phyloP scores from a whole-genome alignment of 1,140 invertebrate genomes.

The Bombus confusus region DNA sequence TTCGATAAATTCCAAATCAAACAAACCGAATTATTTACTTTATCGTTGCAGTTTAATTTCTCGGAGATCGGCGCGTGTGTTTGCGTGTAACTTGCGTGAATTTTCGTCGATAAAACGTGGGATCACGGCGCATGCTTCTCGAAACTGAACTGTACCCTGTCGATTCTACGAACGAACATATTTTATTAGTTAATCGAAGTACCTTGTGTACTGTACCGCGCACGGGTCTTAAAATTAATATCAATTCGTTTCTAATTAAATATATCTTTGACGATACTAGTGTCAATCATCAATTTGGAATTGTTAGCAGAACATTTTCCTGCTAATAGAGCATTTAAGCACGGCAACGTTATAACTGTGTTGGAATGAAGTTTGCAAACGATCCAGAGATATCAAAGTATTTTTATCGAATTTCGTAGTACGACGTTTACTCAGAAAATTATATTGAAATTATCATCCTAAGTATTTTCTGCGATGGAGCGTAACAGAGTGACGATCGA shows the following conservation, averaged over 20 bases:
- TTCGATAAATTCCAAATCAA: constrained; percentile 19
- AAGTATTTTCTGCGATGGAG: too few relatives aligned
- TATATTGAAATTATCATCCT: too few relatives aligned
- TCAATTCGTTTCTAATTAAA: not conserved
- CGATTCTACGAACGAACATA: not conserved
- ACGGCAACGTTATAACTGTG: too few relatives aligned
- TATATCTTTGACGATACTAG: not conserved
- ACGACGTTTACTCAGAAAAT: too few relatives aligned
- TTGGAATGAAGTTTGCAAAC: too few relatives aligned
- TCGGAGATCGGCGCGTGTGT: not conserved
- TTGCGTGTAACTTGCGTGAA: constrained; percentile 13
- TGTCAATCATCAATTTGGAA: not conserved
- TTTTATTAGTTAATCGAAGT: not conserved
- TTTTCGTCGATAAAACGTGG: constrained; percentile 36
- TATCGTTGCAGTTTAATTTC: constrained; percentile 29
- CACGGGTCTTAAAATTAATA: not conserved
- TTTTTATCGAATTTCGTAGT: too few relatives aligned
- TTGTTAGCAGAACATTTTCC: not conserved
- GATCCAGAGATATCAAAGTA: too few relatives aligned
- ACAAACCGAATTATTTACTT: constrained; percentile 2
- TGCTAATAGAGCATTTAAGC: too few relatives aligned
- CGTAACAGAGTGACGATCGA: too few relatives aligned
- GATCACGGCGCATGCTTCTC: constrained; percentile 17
- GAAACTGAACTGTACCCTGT: not conserved
- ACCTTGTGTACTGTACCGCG: too few relatives aligned